Base-by-base conservation (phyloP, 1,140 invertebrate genomes). In the Diabrotica virgifera region DNA sequence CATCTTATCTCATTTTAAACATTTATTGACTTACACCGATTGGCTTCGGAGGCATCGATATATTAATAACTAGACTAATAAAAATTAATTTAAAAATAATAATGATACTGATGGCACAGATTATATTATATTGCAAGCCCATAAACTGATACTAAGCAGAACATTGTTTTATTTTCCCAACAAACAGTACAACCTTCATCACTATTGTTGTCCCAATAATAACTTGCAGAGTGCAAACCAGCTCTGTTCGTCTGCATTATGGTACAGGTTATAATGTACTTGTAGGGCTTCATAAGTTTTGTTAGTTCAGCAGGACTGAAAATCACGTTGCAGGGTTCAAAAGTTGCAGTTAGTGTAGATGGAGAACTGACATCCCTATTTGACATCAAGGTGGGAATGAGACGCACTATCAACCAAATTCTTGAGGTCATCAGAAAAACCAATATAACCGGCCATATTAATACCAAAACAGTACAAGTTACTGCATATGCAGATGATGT, bases 141-240 rank as follows among this genome's bases (percentile, higher is more conserved):
- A 70, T 78, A 79, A 50, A 79, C 77, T 69, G 76, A 78, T 37
- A 94, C 93, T 75, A 98, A 97, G 79, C 95, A 97, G 78, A 97
- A 98, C 92, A 98, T 97, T 14, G 93, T 95, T 82, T 98, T 98
- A 78, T 99, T 99, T 77, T 99, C 96, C 96, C 96, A 99, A 76
- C 95, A 92, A 5, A 99, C 94, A 0, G 95, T 98, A 80, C 95
- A 98, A 70, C 93, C 95, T 66, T 94, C 94, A 83, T 99, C 97
- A 7, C 95, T 97, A 24, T 89, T 86, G 72, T 95, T 96, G 78
- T 98, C 96, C 96, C 96, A 99, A 79, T 90, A 98, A 0, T 95
- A 96, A 74, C 94, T 96, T 0, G 96, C 95, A 12, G 96, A 97
- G 79, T 98, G 96, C 53, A 99, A 82, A 50, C 96, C 96, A 37